phyloP scores from a whole-genome alignment of 2,888 invertebrate species.

The Sarcophaga subvicina region DNA sequence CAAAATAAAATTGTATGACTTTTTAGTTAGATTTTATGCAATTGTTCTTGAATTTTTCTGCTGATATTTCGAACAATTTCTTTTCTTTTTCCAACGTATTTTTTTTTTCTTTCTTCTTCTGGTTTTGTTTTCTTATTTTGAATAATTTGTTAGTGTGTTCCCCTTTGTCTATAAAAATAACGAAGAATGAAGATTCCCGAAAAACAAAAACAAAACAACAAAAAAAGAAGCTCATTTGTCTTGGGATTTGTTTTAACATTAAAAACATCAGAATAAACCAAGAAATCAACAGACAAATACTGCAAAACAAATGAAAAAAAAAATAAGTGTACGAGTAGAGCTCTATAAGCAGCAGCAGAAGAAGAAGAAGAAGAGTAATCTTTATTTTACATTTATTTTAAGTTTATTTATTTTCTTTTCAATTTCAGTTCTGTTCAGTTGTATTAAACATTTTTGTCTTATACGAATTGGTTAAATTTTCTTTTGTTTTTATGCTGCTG shows the following conservation, averaged over 20 bases:
- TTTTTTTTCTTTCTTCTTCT: neutral
- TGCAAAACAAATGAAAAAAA: neutral
- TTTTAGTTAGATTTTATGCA: slow-evolving; percentile 55
- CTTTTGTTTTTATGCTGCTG: neutral
- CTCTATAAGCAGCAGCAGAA: neutral
- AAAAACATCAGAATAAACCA: slow-evolving; percentile 52
- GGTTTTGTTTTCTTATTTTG: slow-evolving; percentile 34
- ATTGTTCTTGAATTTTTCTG: slow-evolving; percentile 48
- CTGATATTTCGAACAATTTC: neutral
- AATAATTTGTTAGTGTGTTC: slow-evolving; percentile 49
- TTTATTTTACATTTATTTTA: slow-evolving; percentile 68
- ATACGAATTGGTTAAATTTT: slow-evolving; percentile 16
- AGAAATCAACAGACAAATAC: neutral
- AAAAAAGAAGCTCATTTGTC: slow-evolving; percentile 65
- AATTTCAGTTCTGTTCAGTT: slow-evolving; percentile 21
- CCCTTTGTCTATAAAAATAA: slow-evolving; percentile 12
- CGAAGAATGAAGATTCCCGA: slow-evolving; percentile 20
- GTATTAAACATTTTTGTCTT: neutral
- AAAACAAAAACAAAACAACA: neutral
- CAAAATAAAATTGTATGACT: slow-evolving; percentile 37
- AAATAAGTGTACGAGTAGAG: too few species aligned
- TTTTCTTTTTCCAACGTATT: neutral
- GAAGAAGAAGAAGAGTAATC: slow-evolving; percentile 56
- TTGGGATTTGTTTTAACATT: slow-evolving; percentile 70
- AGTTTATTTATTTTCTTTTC: slow-evolving; percentile 60